Evolutionary conservation across 2,888 invertebrate species (phyloP), one percentile per base, ranked within the genome.

Genomic region (Limenitis camilla): DNA sequence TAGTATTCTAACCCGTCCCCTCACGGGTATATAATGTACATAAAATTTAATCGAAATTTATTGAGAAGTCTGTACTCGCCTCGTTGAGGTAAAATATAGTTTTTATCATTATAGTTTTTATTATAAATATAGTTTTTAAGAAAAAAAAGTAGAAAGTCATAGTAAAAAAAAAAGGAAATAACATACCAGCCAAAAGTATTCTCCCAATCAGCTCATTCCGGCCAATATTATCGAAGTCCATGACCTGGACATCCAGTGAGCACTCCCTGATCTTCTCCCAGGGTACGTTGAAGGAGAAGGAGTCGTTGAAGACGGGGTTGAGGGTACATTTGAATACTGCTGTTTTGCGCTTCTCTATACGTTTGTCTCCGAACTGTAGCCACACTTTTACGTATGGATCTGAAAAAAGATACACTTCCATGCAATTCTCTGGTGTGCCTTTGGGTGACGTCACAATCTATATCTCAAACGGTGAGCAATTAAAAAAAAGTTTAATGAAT

Each of bases 371-470:
- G 71, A 97, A 96, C 70, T 96, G 96, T 41, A 98, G 91, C 97
- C 97, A 98, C 9, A 98, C 95, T 81, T 98, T 98, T n/a, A 97
- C 97, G 85, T 98, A 98, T 0, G 98, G 98, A 92, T 98, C 98
- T 98, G 90, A 40, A 89, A 88, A 58, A 11, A 10, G n/a, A n/a
- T n/a, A n/a, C n/a, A n/a, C n/a, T n/a, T n/a, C n/a, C n/a, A n/a
- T n/a, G n/a, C n/a, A n/a, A n/a, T n/a, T n/a, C n/a, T n/a, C n/a
- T n/a, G n/a, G n/a, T n/a, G n/a, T n/a, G n/a, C n/a, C n/a, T n/a
- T n/a, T n/a, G n/a, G n/a, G n/a, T 19, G 19, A 19, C 19, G 19
- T 19, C 19, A 19, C 19, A 19, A n/a, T n/a, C n/a, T n/a, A n/a
- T n/a, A n/a, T n/a, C n/a, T n/a, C 19, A 19, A 19, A 19, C 1